Evolutionary conservation across 2,797 vertebrate genomes (phyloP), one percentile per base, ranked within the genome.

Genomic region (Poliocrania exsul): DNA sequence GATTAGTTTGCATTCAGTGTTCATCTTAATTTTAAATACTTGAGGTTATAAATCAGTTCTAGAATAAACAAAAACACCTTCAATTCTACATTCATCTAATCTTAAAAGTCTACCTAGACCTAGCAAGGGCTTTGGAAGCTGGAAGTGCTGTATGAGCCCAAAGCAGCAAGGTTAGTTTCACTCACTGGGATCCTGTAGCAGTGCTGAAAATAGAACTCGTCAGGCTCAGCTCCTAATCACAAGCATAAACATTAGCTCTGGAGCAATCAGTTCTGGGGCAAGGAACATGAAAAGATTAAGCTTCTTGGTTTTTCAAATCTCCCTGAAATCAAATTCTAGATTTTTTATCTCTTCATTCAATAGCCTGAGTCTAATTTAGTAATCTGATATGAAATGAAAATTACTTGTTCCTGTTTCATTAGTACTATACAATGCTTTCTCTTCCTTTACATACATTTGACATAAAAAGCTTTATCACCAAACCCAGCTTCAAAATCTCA

Each of bases 161-260:
- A 81, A 83, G 26, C 24, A 83, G 29, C 62, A 88, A 91, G 92
- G 86, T 85, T 85, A 89, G 70, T 58, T 95, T 79, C 82, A 90
- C 38, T 50, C 0, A 0, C 50, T 3, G 10, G 64, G 65, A 74
- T 87, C 77, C 69, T 47, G 3, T 10, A 86, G 78, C 58, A 40
- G 35, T 11, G 64, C 79, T 91, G 84, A 94, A 96, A 96, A 95
- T 84, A 95, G 88, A 93, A 93, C 67, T 86, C 2, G 1, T 75
- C 81, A 81, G 65, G 50, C 72, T 95, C 66, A 56, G 72, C 37
- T 92, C 62, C 70, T 90, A 88, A 92, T 94, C 87, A 88, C 62
- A 75, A 2, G 1, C 78, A 82, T 37, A 96, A 93, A 88, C 72
- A 81, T 40, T 46, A 95, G 58, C 72, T 91, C 54, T 47, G 40